These are phyloP conservation scores for Lates japonicus DNA, from an alignment of 2,797 vertebrate species.

Conservation along the genomic window DNA sequence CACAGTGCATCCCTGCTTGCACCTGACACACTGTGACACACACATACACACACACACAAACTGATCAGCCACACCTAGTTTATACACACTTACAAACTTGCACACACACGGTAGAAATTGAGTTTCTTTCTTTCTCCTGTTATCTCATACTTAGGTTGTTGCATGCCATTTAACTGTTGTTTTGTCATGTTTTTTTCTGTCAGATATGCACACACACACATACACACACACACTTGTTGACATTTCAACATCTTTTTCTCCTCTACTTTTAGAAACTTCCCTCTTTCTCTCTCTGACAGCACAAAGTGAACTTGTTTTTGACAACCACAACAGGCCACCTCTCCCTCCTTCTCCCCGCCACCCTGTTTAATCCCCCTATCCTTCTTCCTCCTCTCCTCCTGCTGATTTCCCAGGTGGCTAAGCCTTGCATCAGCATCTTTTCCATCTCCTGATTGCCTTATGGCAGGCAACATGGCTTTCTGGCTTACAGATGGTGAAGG, in stretches of 20 bases:
- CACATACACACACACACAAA: constrained; percentile 53
- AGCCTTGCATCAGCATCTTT: constrained; percentile 90
- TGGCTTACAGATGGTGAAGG: constrained; percentile 87
- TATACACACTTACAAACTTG: constrained; percentile 17
- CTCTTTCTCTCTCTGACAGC: constrained; percentile 81
- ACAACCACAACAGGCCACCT: too few relatives aligned
- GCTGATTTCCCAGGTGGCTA: too few relatives aligned
- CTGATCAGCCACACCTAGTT: constrained; percentile 53
- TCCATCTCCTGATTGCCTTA: constrained; percentile 91
- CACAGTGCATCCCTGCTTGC: constrained; percentile 83
- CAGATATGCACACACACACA: constrained; percentile 35
- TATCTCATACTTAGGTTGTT: constrained; percentile 32
- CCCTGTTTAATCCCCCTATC: too few relatives aligned
- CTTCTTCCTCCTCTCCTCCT: too few relatives aligned
- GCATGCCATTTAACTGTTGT: constrained; percentile 48
- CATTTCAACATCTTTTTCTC: constrained; percentile 77
- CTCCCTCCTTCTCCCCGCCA: too few relatives aligned
- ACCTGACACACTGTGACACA: constrained; percentile 76
- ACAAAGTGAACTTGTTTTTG: too few relatives aligned
- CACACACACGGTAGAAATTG: constrained; percentile 15
- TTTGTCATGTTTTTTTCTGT: constrained; percentile 44
- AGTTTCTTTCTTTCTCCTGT: constrained; percentile 3
- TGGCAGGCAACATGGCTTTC: constrained; percentile 86
- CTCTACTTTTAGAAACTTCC: constrained; percentile 83
- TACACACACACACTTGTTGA: constrained; percentile 67